Percentiles rank a stretch among this genome's conserved stretches.
phyloP scores from a whole-genome alignment of 2,113 vertebrate species.

The Myotis yumanensis region DNA sequence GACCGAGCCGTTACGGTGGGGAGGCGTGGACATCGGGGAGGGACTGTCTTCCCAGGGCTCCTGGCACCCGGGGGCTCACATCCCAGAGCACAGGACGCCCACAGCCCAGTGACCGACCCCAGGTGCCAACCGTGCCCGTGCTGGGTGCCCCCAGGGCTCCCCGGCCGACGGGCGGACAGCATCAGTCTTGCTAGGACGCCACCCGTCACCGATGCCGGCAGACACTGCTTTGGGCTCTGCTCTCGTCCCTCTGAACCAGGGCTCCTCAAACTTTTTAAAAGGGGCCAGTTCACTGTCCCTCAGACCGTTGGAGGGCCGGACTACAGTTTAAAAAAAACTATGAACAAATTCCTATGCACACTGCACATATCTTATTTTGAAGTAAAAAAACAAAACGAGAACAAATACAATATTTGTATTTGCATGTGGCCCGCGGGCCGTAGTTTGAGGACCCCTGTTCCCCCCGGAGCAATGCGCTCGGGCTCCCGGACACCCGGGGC shows the following conservation, averaged over 20 bases:
- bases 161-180: not conserved
- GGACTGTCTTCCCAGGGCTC: not conserved
- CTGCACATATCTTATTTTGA: too few relatives aligned
- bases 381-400: too few relatives aligned
- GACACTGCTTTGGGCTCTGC: rapidly evolving
- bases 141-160: not conserved
- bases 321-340: too few relatives aligned
- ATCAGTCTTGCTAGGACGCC: rapidly evolving
- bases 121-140: rapidly evolving
- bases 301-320: too few relatives aligned
- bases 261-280: too few relatives aligned
- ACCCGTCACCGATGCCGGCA: rapidly evolving
- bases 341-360: too few relatives aligned
- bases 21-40: rapidly evolving
- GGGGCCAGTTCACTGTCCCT: too few relatives aligned
- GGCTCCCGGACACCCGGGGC: too few relatives aligned
- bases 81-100: not conserved
- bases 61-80: not conserved
- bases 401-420: too few relatives aligned
- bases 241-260: too few relatives aligned
- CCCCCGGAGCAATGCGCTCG: not conserved
- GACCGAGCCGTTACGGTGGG: not conserved
- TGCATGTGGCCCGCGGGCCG: too few relatives aligned
- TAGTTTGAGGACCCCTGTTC: too few relatives aligned
- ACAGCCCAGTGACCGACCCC: not conserved